Evolutionary conservation across 1,140 invertebrate genomes (phyloP).

Genomic region (Hycleus phaleratus): DNA sequence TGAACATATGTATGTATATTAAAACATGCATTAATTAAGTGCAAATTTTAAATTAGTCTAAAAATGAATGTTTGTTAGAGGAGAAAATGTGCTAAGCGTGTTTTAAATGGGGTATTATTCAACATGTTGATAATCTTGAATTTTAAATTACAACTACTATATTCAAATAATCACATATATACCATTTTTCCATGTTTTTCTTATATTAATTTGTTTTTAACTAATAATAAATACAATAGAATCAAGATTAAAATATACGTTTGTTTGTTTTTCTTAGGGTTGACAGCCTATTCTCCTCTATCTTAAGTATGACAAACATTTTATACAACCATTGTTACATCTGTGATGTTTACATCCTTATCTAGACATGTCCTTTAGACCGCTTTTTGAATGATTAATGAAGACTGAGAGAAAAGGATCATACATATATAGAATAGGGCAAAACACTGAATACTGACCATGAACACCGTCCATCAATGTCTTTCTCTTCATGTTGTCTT

Average conservation of each 20-base stretch:
- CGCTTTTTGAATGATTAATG: constrained; percentile 21
- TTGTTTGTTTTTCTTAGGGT: neutral
- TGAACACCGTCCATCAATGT: constrained; percentile 20
- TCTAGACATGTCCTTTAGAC: constrained; percentile 20
- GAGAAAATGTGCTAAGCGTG: neutral
- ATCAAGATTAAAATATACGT: constrained; percentile 4
- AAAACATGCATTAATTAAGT: no score
- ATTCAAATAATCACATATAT: no score
- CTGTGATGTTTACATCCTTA: constrained; percentile 23
- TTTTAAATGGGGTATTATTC: constrained; percentile 5
- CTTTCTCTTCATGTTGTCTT: neutral
- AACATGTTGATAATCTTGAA: constrained; percentile 7
- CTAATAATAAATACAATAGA: constrained; percentile 2
- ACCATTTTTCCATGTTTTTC: no score
- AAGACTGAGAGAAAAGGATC: constrained; percentile 5
- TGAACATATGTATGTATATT: no score
- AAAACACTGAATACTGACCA: constrained; percentile 15
- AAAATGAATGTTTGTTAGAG: no score
- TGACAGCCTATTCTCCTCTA: neutral
- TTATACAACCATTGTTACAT: constrained; percentile 13
- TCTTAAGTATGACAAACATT: constrained; percentile 16
- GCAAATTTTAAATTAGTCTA: no score
- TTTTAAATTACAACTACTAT: neutral
- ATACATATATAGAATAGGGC: constrained; percentile 1
- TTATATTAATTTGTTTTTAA: constrained; percentile 4